These are phyloP conservation scores for Lepus europaeus DNA, from an alignment of 2,113 vertebrate species.

Conservation along the genomic window DNA sequence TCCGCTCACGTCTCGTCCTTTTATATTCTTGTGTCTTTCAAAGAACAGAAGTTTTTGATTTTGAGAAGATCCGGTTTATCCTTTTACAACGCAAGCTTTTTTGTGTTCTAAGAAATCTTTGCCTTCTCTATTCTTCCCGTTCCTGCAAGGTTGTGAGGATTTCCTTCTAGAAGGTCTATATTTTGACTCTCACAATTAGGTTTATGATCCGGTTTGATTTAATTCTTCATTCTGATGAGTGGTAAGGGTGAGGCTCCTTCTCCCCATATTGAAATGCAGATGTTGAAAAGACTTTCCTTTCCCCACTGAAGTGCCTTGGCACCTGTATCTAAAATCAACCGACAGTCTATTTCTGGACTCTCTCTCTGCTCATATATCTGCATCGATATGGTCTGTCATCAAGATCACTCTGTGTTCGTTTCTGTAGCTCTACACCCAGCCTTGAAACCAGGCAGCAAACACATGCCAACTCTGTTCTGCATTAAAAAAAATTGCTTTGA, in stretches of 20 bases:
- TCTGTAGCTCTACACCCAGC: background rate
- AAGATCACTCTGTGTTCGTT: background rate
- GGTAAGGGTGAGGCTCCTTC: background rate
- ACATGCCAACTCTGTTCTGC: background rate
- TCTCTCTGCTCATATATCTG: background rate
- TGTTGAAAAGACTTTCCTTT: background rate
- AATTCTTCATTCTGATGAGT: background rate
- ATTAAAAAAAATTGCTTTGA: background rate
- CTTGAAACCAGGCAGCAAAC: background rate
- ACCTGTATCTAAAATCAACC: background rate
- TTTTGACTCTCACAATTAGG: background rate
- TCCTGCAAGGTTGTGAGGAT: background rate
- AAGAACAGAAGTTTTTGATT: background rate
- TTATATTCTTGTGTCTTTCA: background rate
- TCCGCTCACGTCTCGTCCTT: background rate
- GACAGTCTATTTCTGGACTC: background rate
- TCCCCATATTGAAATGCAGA: background rate
- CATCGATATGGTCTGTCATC: background rate
- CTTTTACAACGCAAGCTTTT: background rate
- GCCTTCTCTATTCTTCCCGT: background rate
- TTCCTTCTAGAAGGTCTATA: conserved; percentile 13
- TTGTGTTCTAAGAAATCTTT: background rate
- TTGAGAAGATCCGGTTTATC: background rate
- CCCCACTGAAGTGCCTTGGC: background rate
- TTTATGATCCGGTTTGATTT: background rate